These are phyloP conservation scores for Notarius lentiginosus DNA, from an alignment of 2,113 vertebrate genomes.

Conservation along the genomic window DNA sequence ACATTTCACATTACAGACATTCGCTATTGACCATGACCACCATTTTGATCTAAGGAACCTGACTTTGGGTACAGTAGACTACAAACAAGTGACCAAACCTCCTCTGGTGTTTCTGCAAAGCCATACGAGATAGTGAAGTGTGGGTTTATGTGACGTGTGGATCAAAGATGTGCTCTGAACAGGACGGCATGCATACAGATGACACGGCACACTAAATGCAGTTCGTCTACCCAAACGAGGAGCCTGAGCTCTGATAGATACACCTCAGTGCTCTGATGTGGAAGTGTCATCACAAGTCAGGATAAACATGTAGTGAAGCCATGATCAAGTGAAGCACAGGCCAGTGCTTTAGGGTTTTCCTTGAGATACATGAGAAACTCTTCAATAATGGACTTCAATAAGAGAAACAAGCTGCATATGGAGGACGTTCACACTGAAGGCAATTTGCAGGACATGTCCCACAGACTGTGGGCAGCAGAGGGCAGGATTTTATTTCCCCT, in stretches of 20 bases:
- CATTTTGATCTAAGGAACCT: constrained; percentile 7
- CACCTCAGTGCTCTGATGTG: constrained; percentile 23
- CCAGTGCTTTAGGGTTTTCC: constrained; percentile 17
- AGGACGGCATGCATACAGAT: constrained; percentile 53
- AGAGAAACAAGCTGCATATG: constrained; percentile 26
- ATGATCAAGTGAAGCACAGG: constrained; percentile 17
- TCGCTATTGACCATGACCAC: constrained; percentile 7
- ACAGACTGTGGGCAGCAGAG: constrained; percentile 17
- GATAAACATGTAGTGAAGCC: background rate
- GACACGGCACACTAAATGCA: constrained; percentile 28
- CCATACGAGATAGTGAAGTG: constrained; percentile 1
- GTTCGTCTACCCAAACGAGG: constrained; percentile 17
- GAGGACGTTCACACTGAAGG: constrained; percentile 16
- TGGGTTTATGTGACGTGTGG: background rate
- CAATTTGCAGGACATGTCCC: constrained; percentile 28
- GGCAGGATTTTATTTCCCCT: constrained; percentile 9
- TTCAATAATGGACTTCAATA: background rate
- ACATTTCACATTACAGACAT: constrained; percentile 23
- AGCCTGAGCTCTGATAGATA: constrained; percentile 8
- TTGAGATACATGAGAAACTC: constrained; percentile 1
- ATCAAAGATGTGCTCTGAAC: constrained; percentile 42
- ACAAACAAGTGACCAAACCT: background rate
- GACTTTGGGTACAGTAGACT: background rate
- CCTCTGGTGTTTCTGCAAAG: background rate
- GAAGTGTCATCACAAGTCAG: constrained; percentile 24